A percentile compares a stretch with the other conserved stretches of the same genome.
Evolutionary conservation across 2,113 vertebrate genomes (phyloP).

Genomic region (Rhineura floridana): DNA sequence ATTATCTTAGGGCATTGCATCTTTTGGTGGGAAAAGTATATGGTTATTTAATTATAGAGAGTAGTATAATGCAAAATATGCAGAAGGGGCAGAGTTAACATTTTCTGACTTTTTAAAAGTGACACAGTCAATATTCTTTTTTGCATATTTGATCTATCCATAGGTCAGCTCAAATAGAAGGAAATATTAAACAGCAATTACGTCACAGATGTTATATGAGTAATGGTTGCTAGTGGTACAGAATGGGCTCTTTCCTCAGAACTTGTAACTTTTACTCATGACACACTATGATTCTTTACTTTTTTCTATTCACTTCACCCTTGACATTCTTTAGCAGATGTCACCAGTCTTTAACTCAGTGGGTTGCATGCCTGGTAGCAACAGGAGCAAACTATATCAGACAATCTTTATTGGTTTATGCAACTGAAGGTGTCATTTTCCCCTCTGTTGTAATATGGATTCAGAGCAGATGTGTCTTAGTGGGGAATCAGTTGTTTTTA

Average conservation of each 20-base stretch:
- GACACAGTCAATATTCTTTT: accelerated
- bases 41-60: background rate
- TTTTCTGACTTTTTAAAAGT: accelerated
- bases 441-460: slow-evolving; percentile 74
- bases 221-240: accelerated
- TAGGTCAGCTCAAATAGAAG: background rate
- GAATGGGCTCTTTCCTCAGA: background rate
- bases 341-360: slow-evolving; percentile 73
- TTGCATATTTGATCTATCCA: accelerated
- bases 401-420: slow-evolving; percentile 78
- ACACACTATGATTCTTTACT: slow-evolving; percentile 25
- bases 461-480: slow-evolving; percentile 79
- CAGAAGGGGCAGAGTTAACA: slow-evolving; percentile 42
- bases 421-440: slow-evolving; percentile 69
- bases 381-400: slow-evolving; percentile 74
- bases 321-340: slow-evolving; percentile 70
- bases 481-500: slow-evolving; percentile 58
- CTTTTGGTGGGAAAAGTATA: accelerated
- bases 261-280: slow-evolving; percentile 15
- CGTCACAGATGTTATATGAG: background rate
- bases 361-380: slow-evolving; percentile 65
- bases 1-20: accelerated
- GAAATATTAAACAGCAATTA: accelerated
- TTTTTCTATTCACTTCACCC: slow-evolving; percentile 50
- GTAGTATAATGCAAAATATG: slow-evolving; percentile 1